Evolutionary conservation across 2,113 vertebrate species (phyloP), one percentile per base, ranked within the genome.

Genomic region (Nesogale talazaci): DNA sequence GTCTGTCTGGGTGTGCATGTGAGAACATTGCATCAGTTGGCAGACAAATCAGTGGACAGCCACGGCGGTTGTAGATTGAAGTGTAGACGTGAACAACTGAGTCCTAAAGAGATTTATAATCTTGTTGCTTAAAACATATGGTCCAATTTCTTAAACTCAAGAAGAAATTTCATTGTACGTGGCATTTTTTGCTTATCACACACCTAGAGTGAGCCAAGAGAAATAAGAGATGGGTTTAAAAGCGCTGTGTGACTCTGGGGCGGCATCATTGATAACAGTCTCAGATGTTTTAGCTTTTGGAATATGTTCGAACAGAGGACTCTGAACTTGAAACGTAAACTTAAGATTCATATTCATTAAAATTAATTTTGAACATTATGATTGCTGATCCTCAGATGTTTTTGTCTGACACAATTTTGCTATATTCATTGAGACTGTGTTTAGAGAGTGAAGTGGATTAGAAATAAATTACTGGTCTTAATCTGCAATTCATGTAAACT

Each of bases 71-170:
- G 0, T 59, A 59, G 19, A 46, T 5, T 38, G 2, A 36, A 81
- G 57, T 89, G 23, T 42, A 69, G 80, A 56, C 17, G 6, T 29
- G 31, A 40, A 91, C 61, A 40, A 91, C 61, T 63, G 34, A 93
- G n/a, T 77, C 86, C 69, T 74, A 42, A 95, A 65, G 57, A 89
- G 67, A n/a, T 86, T 83, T 61, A 59, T 57, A 63, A 52, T 65
- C 25, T 69, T 31, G 14, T n/a, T 92, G 56, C 69, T 91, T 91
- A 94, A 93, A 87, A 67, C 3, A 89, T 67, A 65, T 52, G 72
- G 57, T 81, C 31, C 87, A 42, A 89, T 77, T 85, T 90, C 63
- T 89, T 86, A 81, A 94, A 80, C 67, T 93, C 52, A 86, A 59
- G 57, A 84, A 67, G 61, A 63, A 70, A 81, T 79, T 79, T 74